These are phyloP conservation scores for Pseudolaguvia tuberculata DNA, from an alignment of 2,113 vertebrate genomes.

Conservation along the genomic window DNA sequence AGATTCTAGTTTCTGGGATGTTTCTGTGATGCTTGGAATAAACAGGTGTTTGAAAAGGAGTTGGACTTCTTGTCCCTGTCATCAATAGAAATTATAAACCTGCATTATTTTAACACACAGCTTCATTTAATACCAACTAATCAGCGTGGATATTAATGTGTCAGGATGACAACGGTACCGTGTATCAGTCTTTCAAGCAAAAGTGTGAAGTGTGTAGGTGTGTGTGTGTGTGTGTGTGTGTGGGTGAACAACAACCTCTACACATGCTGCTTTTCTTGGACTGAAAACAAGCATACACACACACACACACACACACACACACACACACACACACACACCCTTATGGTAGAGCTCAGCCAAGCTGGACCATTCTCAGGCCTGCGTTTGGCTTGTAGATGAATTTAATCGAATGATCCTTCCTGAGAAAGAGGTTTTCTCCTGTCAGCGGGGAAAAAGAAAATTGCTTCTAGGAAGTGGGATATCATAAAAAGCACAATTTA, in stretches of 20 bases:
- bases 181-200: not conserved
- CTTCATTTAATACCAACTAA: not conserved
- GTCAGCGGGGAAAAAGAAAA: not conserved
- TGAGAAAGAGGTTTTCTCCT: not conserved
- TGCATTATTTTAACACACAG: not conserved
- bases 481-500: not conserved
- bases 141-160: slow-evolving; percentile 1
- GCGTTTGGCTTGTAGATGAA: slow-evolving; percentile 7
- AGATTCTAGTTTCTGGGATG: not conserved
- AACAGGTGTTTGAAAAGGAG: not conserved
- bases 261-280: slow-evolving; percentile 10
- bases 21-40: not conserved
- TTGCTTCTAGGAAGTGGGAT: not conserved
- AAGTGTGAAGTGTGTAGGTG: not conserved
- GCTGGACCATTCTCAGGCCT: slow-evolving; percentile 12
- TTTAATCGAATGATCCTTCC: slow-evolving; percentile 15
- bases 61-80: not conserved
- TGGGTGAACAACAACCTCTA: slow-evolving; percentile 30
- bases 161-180: not conserved
- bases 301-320: slow-evolving; percentile 14
- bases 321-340: slow-evolving; percentile 24
- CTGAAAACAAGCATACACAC: slow-evolving; percentile 19
- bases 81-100: not conserved
- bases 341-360: slow-evolving; percentile 28
- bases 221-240: slow-evolving; percentile 8